A percentile compares a stretch with the other conserved stretches of the same genome.
Conservation (phyloP, 2,888 invertebrate genomes). For the Craniophora ligustri region DNA sequence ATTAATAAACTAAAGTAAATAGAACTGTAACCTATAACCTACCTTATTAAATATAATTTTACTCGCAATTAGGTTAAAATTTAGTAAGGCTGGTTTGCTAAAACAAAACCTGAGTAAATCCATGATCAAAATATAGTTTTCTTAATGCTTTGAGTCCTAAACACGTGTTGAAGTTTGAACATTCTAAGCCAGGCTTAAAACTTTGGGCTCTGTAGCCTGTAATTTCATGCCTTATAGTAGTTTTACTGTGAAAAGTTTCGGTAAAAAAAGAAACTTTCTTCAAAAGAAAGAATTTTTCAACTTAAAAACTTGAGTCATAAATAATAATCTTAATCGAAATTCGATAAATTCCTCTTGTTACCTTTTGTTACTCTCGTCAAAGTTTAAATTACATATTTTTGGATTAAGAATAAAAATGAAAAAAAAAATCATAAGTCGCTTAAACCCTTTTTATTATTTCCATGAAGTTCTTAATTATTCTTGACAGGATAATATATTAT, state of each 20-base stretch:
- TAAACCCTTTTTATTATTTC: neutral
- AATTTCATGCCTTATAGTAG: slow-evolving; percentile 23
- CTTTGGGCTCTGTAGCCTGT: slow-evolving; percentile 2
- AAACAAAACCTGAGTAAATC: no score
- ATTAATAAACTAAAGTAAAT: no score
- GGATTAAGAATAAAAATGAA: no score
- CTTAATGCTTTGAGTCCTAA: neutral
- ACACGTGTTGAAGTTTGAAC: slow-evolving; percentile 21
- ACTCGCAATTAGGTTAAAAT: no score
- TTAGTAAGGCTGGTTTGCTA: no score
- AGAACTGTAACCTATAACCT: no score
- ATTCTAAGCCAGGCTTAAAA: slow-evolving; percentile 20
- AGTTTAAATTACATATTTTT: slow-evolving; percentile 6
- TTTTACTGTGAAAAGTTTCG: slow-evolving; percentile 24
- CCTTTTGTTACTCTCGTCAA: neutral
- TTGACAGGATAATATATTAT: no score
- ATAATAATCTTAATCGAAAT: slow-evolving; percentile 37
- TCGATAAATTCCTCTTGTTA: slow-evolving; percentile 34
- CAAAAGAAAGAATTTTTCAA: slow-evolving; percentile 1
- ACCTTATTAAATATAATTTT: no score
- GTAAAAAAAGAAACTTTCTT: slow-evolving; percentile 4
- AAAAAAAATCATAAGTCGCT: no score
- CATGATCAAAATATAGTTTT: neutral
- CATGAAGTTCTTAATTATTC: no score
- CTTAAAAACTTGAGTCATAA: slow-evolving; percentile 36